Conservation (phyloP, 2,113 vertebrate genomes). For the Callaeas wilsoni region DNA sequence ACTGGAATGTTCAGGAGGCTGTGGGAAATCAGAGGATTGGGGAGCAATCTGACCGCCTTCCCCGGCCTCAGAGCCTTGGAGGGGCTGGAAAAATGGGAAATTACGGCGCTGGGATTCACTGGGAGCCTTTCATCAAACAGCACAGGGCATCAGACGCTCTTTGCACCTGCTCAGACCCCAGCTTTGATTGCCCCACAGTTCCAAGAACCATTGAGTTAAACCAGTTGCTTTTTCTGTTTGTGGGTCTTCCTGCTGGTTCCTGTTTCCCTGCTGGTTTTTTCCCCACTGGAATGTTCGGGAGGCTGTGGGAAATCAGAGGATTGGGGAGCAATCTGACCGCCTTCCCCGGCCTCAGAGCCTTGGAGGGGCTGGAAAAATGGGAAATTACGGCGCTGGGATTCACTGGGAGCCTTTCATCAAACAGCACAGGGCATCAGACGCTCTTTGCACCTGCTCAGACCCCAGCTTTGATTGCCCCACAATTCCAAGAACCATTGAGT, state of each 20-base stretch:
- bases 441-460: neutral
- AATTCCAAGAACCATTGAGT: too few relatives aligned
- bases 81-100: neutral
- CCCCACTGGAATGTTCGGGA: neutral
- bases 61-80: neutral
- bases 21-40: neutral
- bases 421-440: too few relatives aligned
- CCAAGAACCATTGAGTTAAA: neutral
- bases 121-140: neutral
- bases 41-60: neutral
- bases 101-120: accelerated
- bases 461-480: neutral
- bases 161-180: neutral
- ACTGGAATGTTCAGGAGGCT: neutral
- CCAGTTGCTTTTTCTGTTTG: neutral
- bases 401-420: neutral
- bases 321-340: too few relatives aligned
- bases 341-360: neutral
- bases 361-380: neutral
- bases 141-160: too few relatives aligned
- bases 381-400: accelerated
- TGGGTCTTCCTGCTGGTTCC: neutral
- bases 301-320: neutral
- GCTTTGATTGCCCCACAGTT: neutral
- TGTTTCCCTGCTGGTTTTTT: neutral